A percentile compares a stretch with the other conserved stretches of the same genome.
These are phyloP conservation scores for Unio delphinus DNA, from an alignment of 2,888 invertebrate genomes.

Conservation along the genomic window DNA sequence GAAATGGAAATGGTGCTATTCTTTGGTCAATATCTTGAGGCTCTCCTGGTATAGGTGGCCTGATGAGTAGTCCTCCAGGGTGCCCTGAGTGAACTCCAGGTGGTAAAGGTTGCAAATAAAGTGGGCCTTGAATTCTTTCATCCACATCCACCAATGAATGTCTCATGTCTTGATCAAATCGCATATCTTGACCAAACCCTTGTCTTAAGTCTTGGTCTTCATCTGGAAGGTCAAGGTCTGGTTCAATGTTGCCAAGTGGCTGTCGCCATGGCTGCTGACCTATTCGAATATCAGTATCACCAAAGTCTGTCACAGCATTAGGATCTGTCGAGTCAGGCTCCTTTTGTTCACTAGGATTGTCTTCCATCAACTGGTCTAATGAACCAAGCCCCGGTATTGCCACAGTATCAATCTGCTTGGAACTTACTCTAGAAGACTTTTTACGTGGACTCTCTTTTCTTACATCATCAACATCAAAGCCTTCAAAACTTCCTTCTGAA, in stretches of 20 bases:
- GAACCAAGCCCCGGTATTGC: too few relatives aligned
- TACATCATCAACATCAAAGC: slow-evolving; percentile 35
- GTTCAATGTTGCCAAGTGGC: background rate
- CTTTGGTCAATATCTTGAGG: slow-evolving; percentile 41
- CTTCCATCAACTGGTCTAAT: too few relatives aligned
- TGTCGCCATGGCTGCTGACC: background rate
- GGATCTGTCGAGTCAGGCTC: background rate
- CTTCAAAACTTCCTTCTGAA: slow-evolving; percentile 38
- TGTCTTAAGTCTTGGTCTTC: slow-evolving; percentile 10
- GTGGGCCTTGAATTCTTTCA: slow-evolving; percentile 15
- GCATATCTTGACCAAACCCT: slow-evolving; percentile 8
- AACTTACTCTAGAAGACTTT: background rate
- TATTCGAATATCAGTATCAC: slow-evolving; percentile 18
- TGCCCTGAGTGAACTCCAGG: slow-evolving; percentile 3
- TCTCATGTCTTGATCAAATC: slow-evolving; percentile 8
- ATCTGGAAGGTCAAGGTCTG: background rate
- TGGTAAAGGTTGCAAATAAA: slow-evolving; percentile 1
- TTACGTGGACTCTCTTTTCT: slow-evolving; percentile 35
- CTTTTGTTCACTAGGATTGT: background rate
- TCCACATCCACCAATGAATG: slow-evolving; percentile 15
- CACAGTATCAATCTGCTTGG: too few relatives aligned
- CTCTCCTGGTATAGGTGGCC: slow-evolving; percentile 19
- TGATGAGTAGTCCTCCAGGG: slow-evolving; percentile 14
- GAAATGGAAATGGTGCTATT: slow-evolving; percentile 11
- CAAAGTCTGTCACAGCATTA: slow-evolving; percentile 14